Evolutionary conservation across 2,888 invertebrate species (phyloP).

Genomic region (Tineola bisselliella): DNA sequence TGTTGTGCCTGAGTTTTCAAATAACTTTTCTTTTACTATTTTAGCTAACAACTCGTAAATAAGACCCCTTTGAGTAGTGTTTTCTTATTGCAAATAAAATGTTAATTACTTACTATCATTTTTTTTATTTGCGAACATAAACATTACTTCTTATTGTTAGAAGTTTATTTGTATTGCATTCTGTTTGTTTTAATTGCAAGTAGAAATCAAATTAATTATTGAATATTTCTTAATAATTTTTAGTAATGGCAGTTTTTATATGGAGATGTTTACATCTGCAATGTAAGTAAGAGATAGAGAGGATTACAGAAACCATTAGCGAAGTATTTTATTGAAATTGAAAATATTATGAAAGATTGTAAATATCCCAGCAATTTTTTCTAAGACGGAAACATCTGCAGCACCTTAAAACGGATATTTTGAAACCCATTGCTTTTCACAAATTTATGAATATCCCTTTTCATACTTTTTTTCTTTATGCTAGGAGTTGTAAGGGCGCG

Average conservation of each 20-base stretch:
- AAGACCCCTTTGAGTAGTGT: background rate
- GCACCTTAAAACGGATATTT: slow-evolving; percentile 7
- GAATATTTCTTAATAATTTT: too few relatives aligned
- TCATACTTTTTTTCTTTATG: slow-evolving; percentile 34
- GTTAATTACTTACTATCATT: too few relatives aligned
- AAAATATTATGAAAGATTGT: background rate
- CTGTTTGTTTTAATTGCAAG: too few relatives aligned
- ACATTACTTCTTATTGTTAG: too few relatives aligned
- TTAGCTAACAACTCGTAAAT: slow-evolving; percentile 6
- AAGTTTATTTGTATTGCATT: too few relatives aligned
- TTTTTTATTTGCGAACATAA: too few relatives aligned
- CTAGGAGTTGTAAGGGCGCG: slow-evolving; percentile 16
- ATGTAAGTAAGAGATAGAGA: background rate
- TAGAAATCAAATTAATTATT: too few relatives aligned
- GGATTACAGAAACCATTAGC: background rate
- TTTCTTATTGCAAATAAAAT: background rate
- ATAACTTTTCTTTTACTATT: slow-evolving; percentile 44
- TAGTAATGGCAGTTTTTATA: too few relatives aligned
- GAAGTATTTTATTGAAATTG: background rate
- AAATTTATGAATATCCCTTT: slow-evolving; percentile 46
- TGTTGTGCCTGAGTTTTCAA: slow-evolving; percentile 42
- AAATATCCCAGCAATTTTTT: background rate
- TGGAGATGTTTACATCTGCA: too few relatives aligned
- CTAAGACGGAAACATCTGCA: slow-evolving; percentile 8
- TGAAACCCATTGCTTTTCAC: slow-evolving; percentile 30